A percentile compares a stretch with the other conserved stretches of the same genome.
phyloP scores from a whole-genome alignment of 2,888 invertebrate species.

The Erebia palarica region DNA sequence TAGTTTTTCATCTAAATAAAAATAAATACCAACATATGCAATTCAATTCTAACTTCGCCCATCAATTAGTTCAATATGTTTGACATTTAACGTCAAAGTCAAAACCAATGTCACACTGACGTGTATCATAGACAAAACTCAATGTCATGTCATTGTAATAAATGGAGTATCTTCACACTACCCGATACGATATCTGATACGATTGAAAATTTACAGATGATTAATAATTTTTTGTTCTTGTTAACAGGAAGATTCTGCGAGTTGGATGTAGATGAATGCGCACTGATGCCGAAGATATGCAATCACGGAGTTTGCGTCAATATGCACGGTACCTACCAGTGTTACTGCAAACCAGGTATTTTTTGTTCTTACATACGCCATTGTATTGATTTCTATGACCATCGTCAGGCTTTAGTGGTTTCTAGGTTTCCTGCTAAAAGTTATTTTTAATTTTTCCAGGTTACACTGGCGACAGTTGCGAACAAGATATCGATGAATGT shows the following conservation, averaged over 20 bases:
- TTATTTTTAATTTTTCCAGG: slow-evolving; percentile 60
- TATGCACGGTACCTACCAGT: slow-evolving; percentile 88
- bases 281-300: slow-evolving; percentile 84
- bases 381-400: not conserved
- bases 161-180: not conserved
- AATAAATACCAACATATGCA: not conserved
- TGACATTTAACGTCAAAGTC: not conserved
- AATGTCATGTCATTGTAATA: not conserved
- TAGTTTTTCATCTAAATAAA: not conserved
- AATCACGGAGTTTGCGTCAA: slow-evolving; percentile 93
- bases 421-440: not conserved
- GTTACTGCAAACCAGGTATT: slow-evolving; percentile 90
- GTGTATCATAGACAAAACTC: slow-evolving; percentile 1
- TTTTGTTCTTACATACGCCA: slow-evolving; percentile 20
- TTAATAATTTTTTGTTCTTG: slow-evolving; percentile 23
- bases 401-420: no score
- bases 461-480: slow-evolving; percentile 92
- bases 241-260: slow-evolving; percentile 80
- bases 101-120: slow-evolving; percentile 1
- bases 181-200: not conserved
- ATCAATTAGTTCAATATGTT: not conserved
- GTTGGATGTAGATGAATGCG: slow-evolving; percentile 90
- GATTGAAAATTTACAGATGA: not conserved
- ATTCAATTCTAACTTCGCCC: not conserved
- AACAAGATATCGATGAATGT: slow-evolving; percentile 94